Base-by-base conservation (phyloP, 2,888 invertebrate genomes). In the Tupiocoris notatus region DNA sequence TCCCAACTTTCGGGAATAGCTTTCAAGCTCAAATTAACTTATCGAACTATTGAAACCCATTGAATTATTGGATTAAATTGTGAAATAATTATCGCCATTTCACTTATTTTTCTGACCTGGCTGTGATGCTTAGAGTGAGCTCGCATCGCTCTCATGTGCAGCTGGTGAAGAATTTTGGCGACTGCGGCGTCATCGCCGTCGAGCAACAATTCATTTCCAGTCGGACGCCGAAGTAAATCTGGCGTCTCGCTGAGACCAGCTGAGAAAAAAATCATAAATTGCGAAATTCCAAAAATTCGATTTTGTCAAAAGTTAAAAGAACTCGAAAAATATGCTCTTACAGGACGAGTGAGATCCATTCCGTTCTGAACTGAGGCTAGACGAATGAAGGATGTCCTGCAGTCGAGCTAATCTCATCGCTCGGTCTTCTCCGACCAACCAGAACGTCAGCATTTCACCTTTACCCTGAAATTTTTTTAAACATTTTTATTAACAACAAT, bases 401-500 rank as follows among this genome's bases (percentile, higher is more conserved):
- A 86, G 84, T 77, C 86, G 80, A 23, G 85, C 85, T 76, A 85
- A 79, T 75, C 85, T 79, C 81, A 84, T 83, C 25, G 82, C 81
- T 76, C 83, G 85, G 70, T 87, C 88, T 83, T 91, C 90, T 0
- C 89, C 89, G 0, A 88, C 84, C 0, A 92, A 84, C 91, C 91
- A 92, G 84, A 89, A 91, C 0, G 91, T 92, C 79, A 86, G 85
- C 90, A 92, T 91, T 79, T 90, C 89, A 1, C 92, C 91, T 85
- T 91, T 91, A 0, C 92, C 92, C 90, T 91, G 80, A 66, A 81
- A 58, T 63, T 39, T 39, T 7, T 39, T 39, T 39, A n/a, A n/a
- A n/a, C n/a, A n/a, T n/a, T n/a, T n/a, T n/a, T n/a, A n/a, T n/a
- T n/a, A n/a, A n/a, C n/a, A n/a, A n/a, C n/a, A n/a, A n/a, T n/a